Evolutionary conservation across 2,888 invertebrate species (phyloP).

Genomic region (Tinea trinotella): DNA sequence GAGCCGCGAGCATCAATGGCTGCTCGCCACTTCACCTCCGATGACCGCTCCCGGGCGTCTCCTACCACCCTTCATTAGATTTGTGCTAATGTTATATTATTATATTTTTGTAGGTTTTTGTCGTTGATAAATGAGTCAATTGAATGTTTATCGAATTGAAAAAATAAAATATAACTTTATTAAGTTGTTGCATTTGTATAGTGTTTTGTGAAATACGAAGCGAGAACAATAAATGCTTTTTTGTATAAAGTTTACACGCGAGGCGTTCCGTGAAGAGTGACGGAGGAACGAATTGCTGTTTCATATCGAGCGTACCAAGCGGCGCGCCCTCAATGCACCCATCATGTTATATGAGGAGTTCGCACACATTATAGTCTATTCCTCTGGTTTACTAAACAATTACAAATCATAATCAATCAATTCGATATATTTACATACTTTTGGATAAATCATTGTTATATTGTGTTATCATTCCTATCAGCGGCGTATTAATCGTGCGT

Average conservation of each 20-base stretch:
- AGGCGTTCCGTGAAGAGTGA: conserved; percentile 53
- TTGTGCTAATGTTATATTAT: conserved; percentile 64
- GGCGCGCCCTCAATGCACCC: neutral
- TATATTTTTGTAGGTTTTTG: conserved; percentile 70
- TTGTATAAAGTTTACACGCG: conserved; percentile 68
- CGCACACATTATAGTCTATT: neutral
- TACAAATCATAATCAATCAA: neutral
- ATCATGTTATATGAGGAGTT: neutral
- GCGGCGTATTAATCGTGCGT: neutral
- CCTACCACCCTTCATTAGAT: conserved; percentile 52
- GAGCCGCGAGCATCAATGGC: neutral
- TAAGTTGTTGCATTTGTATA: conserved; percentile 70
- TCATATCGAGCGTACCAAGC: conserved; percentile 52
- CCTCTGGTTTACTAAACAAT: neutral
- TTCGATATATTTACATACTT: neutral
- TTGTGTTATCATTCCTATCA: neutral
- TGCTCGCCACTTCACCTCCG: conserved; percentile 21
- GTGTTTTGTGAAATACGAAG: conserved; percentile 46
- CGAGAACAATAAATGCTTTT: conserved; percentile 71
- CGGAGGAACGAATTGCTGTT: conserved; percentile 54
- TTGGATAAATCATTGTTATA: neutral
- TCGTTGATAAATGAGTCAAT: conserved; percentile 71
- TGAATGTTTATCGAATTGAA: conserved; percentile 69
- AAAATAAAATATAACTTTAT: conserved; percentile 59
- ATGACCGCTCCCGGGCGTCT: conserved; percentile 35